These are phyloP conservation scores for Macrocentrus cingulum DNA, from an alignment of 1,140 invertebrate genomes.

Conservation along the genomic window DNA sequence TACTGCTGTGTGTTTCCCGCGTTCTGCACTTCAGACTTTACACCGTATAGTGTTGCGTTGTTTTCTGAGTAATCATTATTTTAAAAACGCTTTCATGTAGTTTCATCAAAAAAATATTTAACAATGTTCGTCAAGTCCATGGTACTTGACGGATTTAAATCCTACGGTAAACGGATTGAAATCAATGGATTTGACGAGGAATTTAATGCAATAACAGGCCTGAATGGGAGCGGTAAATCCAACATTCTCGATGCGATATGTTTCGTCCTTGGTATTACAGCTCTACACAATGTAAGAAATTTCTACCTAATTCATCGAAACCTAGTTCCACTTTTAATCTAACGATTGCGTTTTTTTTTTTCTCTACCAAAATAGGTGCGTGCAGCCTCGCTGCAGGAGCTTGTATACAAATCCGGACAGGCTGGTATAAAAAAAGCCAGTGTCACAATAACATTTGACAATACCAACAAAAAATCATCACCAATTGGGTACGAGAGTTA, in stretches of 20 bases:
- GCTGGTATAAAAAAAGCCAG: conserved; percentile 94
- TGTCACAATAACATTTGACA: conserved; percentile 96
- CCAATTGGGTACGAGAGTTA: conserved; percentile 92
- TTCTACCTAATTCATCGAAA: too few species aligned
- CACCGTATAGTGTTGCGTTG: too few species aligned
- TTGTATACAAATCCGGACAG: conserved; percentile 97
- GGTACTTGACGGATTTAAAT: conserved; percentile 97
- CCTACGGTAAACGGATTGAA: conserved; percentile 91
- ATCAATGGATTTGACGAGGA: conserved; percentile 92
- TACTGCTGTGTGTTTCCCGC: too few species aligned
- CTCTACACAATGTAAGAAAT: conserved; percentile 81
- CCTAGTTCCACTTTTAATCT: too few species aligned
- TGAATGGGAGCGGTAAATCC: conserved; percentile 99
- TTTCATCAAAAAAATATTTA: too few species aligned
- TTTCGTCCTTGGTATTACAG: conserved; percentile 96
- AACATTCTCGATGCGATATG: conserved; percentile 98
- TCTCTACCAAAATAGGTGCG: conserved; percentile 72
- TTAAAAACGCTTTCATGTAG: too few species aligned
- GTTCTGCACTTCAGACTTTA: too few species aligned
- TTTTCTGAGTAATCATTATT: too few species aligned
- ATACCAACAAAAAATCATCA: conserved; percentile 77
- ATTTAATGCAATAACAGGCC: conserved; percentile 98
- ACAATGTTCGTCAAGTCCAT: conserved; percentile 96
- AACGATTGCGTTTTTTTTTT: too few species aligned
- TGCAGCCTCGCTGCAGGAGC: conserved; percentile 85